phyloP scores from a whole-genome alignment of 2,113 vertebrate genomes.

The Tetraodon nigroviridis region DNA sequence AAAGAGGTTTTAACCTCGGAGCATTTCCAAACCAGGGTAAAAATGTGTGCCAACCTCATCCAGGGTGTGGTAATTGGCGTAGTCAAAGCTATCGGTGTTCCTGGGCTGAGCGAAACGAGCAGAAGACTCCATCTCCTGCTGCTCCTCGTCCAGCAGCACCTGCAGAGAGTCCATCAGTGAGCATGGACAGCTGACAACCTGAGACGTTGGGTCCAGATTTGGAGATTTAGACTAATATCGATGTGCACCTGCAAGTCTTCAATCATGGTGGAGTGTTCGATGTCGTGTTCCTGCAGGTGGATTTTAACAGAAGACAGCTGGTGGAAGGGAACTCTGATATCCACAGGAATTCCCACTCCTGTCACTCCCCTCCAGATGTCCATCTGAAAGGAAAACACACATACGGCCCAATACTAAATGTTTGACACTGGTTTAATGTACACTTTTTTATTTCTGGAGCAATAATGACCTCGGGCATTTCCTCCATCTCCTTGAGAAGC shows the following conservation, averaged over 20 bases:
- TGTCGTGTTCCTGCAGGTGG: constrained; percentile 71
- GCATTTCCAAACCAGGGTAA: no score
- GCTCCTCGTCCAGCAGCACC: constrained; percentile 79
- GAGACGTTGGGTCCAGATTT: background rate
- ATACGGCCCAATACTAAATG: background rate
- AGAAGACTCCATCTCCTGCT: constrained; percentile 68
- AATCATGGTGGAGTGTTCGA: constrained; percentile 81
- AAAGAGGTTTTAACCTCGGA: no score
- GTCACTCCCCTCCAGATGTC: constrained; percentile 81
- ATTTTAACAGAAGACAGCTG: constrained; percentile 72
- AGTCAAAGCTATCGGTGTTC: constrained; percentile 74
- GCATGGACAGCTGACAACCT: background rate
- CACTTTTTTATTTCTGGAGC: background rate
- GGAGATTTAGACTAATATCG: background rate
- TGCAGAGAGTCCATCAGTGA: constrained; percentile 31
- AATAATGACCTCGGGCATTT: constrained; percentile 69
- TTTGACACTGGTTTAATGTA: background rate
- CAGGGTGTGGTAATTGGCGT: constrained; percentile 79
- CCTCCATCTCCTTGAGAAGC: constrained; percentile 71
- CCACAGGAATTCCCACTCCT: constrained; percentile 62
- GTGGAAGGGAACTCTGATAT: constrained; percentile 77
- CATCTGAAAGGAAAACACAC: constrained; percentile 68
- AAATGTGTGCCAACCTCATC: constrained; percentile 68
- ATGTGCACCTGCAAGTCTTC: constrained; percentile 83
- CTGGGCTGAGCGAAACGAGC: constrained; percentile 48